phyloP scores from a whole-genome alignment of 2,888 invertebrate genomes.

The Pyrrhia umbra region DNA sequence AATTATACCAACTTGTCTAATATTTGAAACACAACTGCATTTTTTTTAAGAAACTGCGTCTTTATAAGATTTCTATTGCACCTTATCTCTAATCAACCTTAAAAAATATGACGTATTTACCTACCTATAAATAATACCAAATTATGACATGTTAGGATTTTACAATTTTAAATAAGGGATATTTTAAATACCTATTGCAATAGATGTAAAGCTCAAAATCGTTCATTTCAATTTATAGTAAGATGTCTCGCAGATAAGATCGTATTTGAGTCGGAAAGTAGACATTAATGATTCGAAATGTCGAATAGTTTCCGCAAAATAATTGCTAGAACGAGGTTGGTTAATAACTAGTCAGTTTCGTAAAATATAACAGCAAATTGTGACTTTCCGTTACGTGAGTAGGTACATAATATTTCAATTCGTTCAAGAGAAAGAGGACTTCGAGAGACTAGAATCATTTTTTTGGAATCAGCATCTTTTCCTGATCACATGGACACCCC shows the following conservation, averaged over 20 bases:
- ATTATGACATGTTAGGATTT: conserved; percentile 32
- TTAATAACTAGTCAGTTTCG: conserved; percentile 3
- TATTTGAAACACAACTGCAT: conserved; percentile 19
- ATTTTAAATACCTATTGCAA: conserved; percentile 3
- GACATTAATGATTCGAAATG: conserved; percentile 47
- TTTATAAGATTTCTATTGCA: conserved; percentile 46
- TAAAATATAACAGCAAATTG: not conserved
- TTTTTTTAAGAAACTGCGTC: conserved; percentile 18
- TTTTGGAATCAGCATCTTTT: no score
- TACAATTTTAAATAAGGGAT: not conserved
- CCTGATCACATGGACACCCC: no score
- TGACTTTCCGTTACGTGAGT: not conserved
- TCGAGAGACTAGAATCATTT: no score
- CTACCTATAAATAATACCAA: conserved; percentile 34
- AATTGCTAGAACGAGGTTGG: conserved; percentile 42
- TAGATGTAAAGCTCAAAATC: conserved; percentile 26
- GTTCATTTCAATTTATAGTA: conserved; percentile 12
- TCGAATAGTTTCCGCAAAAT: conserved; percentile 55
- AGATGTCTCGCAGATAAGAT: conserved; percentile 58
- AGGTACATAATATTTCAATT: not conserved
- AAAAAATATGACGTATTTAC: conserved; percentile 17
- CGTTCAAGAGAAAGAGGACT: no score
- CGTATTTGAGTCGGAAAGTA: conserved; percentile 48
- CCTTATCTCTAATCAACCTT: conserved; percentile 8
- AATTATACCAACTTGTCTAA: not conserved